These are phyloP conservation scores for Cancer borealis DNA, from an alignment of 2,888 invertebrate species.

Conservation along the genomic window DNA sequence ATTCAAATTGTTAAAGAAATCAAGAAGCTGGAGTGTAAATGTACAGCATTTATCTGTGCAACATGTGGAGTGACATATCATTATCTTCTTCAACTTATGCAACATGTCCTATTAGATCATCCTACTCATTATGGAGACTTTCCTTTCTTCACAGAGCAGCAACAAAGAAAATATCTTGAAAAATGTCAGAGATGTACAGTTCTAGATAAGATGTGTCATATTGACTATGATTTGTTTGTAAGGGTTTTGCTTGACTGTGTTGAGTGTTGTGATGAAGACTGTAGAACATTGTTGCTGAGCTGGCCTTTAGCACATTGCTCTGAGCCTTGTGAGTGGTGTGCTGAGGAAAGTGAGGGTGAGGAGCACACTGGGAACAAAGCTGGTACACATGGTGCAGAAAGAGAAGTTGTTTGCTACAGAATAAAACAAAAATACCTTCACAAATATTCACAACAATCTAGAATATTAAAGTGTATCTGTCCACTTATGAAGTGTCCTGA, in stretches of 20 bases:
- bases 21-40: constrained; percentile 42
- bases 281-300: constrained; percentile 31
- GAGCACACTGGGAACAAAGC: background rate
- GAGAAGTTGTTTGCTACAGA: constrained; percentile 50
- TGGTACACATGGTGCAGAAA: background rate
- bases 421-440: background rate
- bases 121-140: background rate
- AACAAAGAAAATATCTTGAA: background rate
- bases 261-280: constrained; percentile 15
- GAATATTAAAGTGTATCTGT: constrained; percentile 48
- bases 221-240: constrained; percentile 55
- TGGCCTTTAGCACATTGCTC: background rate
- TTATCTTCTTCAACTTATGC: background rate
- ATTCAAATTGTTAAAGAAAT: constrained; percentile 1
- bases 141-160: background rate
- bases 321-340: too few species aligned
- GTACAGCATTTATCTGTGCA: constrained; percentile 47
- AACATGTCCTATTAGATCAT: constrained; percentile 42
- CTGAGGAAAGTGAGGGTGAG: background rate
- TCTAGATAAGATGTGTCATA: constrained; percentile 46
- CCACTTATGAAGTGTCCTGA: constrained; percentile 61
- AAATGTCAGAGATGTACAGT: constrained; percentile 52
- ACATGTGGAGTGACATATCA: constrained; percentile 35
- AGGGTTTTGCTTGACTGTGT: constrained; percentile 45
- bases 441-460: background rate